Base-by-base conservation (phyloP, 2,888 invertebrate genomes). In the Himalopsyche tibetana region DNA sequence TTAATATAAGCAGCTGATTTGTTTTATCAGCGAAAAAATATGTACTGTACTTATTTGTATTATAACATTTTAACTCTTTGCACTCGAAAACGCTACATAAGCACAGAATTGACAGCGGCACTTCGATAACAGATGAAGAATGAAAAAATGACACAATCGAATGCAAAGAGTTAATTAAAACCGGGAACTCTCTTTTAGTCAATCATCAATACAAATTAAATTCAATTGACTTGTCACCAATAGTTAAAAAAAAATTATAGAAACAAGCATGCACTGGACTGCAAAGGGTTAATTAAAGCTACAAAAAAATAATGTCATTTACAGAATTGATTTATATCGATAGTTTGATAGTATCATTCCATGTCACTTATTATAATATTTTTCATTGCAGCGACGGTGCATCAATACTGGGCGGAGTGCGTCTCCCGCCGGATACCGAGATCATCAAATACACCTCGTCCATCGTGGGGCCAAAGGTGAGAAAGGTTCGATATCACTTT, bases 371-470 rank as follows among this genome's bases (percentile, higher is more conserved):
- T 0, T 63, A 85, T n/a, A 56, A 80, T 86, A 84, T 85, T 84
- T 80, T 83, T 84, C 85, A 28, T 91, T 92, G 15, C 93, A 97
- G 96, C 93, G 97, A 97, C 92, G 96, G 96, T 87, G 95, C 96
- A 89, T 96, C 97, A 90, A 95, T 97, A 91, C 93, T 97, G 90
- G 97, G 97, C 87, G 96, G 96, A 56, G 97, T 97, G 82, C 94
- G 97, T 88, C 92, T 97, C 90, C 97, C 97, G 89, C 97, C 97
- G 63, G 97, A 97, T 91, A 97, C 97, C 80, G 97, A 97, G 93
- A 97, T 97, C 89, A 97, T 97, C 91, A 97, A 97, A 92, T 97
- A 97, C 91, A 97, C 97, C 89, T 97, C 97, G 89, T 97, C 97
- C 87, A 95, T 97, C 90, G 96, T 96, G 89, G 97, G 97, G 87